Percentiles rank a stretch among this genome's conserved stretches.
phyloP scores from a whole-genome alignment of 2,888 invertebrate species.

The Cristatella mucedo region DNA sequence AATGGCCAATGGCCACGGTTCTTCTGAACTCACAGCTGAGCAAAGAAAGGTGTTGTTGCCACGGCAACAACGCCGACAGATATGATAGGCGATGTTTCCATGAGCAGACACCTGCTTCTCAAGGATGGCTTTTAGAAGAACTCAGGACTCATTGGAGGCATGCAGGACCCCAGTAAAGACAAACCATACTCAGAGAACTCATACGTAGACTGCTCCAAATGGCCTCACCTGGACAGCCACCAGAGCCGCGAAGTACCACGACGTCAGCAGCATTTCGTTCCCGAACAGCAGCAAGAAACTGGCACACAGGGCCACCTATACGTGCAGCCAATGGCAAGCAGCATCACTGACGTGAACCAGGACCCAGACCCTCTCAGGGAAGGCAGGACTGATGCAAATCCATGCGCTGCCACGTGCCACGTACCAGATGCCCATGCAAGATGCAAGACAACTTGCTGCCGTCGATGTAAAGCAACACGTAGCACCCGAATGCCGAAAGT shows the following conservation, averaged over 20 bases:
- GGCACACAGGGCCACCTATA: conserved; percentile 39
- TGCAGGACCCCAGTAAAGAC: too few relatives aligned
- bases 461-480: conserved; percentile 41
- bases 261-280: conserved; percentile 45
- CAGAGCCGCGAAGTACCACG: conserved; percentile 41
- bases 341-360: conserved; percentile 3
- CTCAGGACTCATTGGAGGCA: too few relatives aligned
- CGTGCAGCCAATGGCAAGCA: background rate
- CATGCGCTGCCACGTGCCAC: conserved; percentile 14
- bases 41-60: too few relatives aligned
- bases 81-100: too few relatives aligned
- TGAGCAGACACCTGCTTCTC: too few relatives aligned
- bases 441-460: conserved; percentile 35
- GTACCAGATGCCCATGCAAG: conserved; percentile 40
- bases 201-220: too few relatives aligned
- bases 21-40: too few relatives aligned
- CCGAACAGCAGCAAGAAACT: conserved; percentile 43
- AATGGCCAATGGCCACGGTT: too few relatives aligned
- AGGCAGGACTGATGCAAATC: conserved; percentile 3
- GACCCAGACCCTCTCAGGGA: conserved; percentile 1
- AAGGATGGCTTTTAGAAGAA: too few relatives aligned
- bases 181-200: too few relatives aligned
- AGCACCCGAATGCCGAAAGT: conserved; percentile 54
- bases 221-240: conserved; percentile 31
- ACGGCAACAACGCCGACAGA: too few relatives aligned